Conservation (phyloP, 2,888 invertebrate species). For the Pristionchus japonicus region DNA sequence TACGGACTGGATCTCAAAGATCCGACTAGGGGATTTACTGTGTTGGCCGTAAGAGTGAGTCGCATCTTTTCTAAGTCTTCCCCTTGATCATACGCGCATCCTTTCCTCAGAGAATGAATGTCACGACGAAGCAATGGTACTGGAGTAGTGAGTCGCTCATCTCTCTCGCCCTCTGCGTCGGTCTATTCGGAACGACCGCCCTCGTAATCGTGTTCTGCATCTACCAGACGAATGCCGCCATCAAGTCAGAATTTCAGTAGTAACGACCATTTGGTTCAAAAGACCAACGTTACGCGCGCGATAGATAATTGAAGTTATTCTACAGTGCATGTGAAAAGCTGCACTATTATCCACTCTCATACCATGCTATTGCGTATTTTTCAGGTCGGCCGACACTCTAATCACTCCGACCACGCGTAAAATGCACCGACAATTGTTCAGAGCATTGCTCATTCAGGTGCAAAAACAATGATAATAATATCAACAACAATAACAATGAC, state of each 20-base stretch:
- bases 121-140: neutral
- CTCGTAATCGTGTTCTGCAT: neutral
- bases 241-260: neutral
- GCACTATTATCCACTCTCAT: neutral
- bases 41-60: neutral
- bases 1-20: slow-evolving; percentile 7
- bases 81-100: no score
- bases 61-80: neutral
- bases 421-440: neutral
- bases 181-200: neutral
- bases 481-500: neutral
- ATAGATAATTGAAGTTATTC: no score
- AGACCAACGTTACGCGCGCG: no score
- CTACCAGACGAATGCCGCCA: neutral
- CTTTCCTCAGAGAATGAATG: neutral
- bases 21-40: neutral
- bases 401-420: neutral
- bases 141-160: neutral
- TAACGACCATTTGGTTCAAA: no score
- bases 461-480: neutral
- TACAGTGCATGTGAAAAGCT: neutral
- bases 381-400: neutral
- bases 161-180: neutral
- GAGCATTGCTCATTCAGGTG: neutral
- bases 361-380: neutral